phyloP scores from a whole-genome alignment of 2,888 invertebrate genomes.

The Salticus scenicus region DNA sequence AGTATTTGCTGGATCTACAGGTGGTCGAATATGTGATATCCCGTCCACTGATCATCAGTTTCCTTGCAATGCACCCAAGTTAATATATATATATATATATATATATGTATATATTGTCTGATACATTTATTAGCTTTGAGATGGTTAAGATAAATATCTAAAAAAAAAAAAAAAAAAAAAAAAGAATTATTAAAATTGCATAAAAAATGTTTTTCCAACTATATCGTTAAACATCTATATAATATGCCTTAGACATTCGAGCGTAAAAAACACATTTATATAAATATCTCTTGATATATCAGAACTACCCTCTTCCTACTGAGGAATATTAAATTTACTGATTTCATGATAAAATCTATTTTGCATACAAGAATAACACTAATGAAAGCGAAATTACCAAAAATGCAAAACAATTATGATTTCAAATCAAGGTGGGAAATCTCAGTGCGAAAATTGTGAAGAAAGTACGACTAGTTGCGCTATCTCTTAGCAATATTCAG shows the following conservation, averaged over 20 bases:
- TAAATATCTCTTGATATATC: neutral
- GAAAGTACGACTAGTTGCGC: no score
- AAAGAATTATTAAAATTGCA: no score
- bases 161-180: no score
- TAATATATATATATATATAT: no score
- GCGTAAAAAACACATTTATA: neutral
- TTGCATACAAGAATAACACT: neutral
- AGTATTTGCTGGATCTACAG: no score
- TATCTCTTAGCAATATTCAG: slow-evolving; percentile 5
- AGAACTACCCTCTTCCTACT: no score
- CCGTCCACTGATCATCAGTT: neutral
- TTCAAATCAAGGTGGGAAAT: no score
- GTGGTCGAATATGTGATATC: neutral
- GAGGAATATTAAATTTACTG: no score
- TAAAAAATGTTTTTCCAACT: neutral
- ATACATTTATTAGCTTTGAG: neutral
- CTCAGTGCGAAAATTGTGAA: no score
- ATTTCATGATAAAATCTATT: neutral
- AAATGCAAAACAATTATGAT: neutral
- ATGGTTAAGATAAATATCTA: neutral
- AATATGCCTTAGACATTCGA: neutral
- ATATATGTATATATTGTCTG: neutral
- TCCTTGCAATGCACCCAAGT: neutral
- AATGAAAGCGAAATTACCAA: neutral
- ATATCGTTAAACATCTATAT: neutral